These are phyloP conservation scores for Cydia amplana DNA, from an alignment of 1,140 invertebrate species.

Conservation along the genomic window DNA sequence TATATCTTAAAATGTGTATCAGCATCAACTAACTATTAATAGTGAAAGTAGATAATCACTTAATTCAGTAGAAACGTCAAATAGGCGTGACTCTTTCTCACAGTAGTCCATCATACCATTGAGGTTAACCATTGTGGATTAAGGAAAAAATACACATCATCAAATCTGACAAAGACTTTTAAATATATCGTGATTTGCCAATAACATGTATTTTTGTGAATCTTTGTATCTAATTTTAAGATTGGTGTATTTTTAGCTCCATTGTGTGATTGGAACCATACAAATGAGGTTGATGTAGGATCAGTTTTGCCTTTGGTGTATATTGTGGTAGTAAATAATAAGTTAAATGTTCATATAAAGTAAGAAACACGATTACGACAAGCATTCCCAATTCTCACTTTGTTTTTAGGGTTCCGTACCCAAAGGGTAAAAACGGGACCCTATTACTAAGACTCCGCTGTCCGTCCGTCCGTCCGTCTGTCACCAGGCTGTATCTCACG, in stretches of 20 bases:
- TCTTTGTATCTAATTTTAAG: background rate
- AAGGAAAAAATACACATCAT: background rate
- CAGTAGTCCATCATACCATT: slow-evolving; percentile 14
- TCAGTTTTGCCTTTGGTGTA: too few relatives aligned
- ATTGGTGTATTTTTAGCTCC: background rate
- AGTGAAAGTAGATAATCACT: slow-evolving; percentile 17
- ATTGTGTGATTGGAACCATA: background rate
- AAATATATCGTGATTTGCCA: slow-evolving; percentile 9
- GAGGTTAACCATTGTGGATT: slow-evolving; percentile 16
- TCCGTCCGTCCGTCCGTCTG: too few relatives aligned
- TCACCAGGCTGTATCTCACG: too few relatives aligned
- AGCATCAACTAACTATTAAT: background rate
- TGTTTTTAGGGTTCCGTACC: too few relatives aligned
- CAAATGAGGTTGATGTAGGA: background rate
- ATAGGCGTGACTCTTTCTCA: slow-evolving; percentile 20
- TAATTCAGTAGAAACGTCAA: slow-evolving; percentile 15
- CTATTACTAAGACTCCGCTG: too few relatives aligned
- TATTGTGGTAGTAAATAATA: too few relatives aligned
- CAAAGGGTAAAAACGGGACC: too few relatives aligned
- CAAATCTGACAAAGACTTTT: background rate
- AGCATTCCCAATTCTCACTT: too few relatives aligned
- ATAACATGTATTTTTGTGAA: slow-evolving; percentile 1
- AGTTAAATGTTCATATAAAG: too few relatives aligned
- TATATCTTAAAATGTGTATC: background rate
- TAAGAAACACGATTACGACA: too few relatives aligned